phyloP scores from a whole-genome alignment of 2,113 vertebrate genomes.

The Psilopogon haemacephalus region DNA sequence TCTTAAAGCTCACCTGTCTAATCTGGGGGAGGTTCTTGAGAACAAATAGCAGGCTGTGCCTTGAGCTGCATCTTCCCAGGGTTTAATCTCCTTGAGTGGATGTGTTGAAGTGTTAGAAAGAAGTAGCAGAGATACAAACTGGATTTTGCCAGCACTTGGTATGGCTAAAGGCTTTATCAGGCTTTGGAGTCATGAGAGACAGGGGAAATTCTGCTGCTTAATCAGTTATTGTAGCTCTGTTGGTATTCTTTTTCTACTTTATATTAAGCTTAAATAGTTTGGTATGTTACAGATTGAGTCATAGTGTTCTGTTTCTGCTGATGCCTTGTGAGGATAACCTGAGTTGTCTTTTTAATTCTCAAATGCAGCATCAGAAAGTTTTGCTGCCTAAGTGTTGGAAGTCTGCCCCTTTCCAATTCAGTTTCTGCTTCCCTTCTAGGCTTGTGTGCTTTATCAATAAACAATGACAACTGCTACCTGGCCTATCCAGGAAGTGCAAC shows the following conservation, averaged over 20 bases:
- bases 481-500: slow-evolving; percentile 96
- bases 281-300: neutral
- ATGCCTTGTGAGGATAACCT: neutral
- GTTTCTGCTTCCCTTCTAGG: slow-evolving; percentile 52
- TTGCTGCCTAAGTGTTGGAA: neutral
- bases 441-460: slow-evolving; percentile 93
- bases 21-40: neutral
- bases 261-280: neutral
- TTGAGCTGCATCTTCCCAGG: neutral
- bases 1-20: neutral
- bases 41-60: neutral
- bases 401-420: neutral
- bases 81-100: neutral
- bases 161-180: neutral
- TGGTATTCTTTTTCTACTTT: neutral
- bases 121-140: neutral
- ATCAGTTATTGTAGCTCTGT: neutral
- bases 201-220: neutral
- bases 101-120: neutral
- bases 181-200: neutral
- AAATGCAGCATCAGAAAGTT: neutral
- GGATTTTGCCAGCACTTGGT: neutral
- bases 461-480: slow-evolving; percentile 97
- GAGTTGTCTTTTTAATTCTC: neutral
- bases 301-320: neutral